phyloP scores from a whole-genome alignment of 2,113 vertebrate species.

The Lipotes vexillifer region DNA sequence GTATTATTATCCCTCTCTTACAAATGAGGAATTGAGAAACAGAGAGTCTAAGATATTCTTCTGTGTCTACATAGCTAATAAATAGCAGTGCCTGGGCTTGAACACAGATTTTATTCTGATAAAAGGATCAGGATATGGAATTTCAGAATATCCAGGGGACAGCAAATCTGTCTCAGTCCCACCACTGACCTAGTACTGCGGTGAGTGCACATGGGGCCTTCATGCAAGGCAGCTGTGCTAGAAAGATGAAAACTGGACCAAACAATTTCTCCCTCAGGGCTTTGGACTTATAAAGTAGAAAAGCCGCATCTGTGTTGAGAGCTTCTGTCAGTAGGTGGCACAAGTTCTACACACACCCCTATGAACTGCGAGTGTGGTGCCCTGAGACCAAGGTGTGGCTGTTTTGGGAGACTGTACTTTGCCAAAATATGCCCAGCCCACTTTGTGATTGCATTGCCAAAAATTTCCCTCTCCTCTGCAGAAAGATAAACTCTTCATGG shows the following conservation, averaged over 20 bases:
- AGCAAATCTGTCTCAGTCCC: background rate
- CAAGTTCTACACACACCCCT: background rate
- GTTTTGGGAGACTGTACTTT: background rate
- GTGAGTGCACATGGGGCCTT: background rate
- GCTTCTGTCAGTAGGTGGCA: slow-evolving; percentile 49
- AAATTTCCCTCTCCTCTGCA: background rate
- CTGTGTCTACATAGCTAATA: background rate
- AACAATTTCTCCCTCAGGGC: background rate
- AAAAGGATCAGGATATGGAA: background rate
- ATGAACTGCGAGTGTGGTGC: fast-evolving
- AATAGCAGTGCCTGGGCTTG: background rate
- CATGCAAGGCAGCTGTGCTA: background rate
- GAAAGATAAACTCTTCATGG: background rate
- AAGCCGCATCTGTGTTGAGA: background rate
- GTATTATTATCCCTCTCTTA: background rate
- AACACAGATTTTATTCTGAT: background rate
- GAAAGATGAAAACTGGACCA: background rate
- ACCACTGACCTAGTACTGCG: background rate
- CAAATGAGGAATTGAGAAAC: background rate
- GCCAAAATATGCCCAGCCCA: background rate
- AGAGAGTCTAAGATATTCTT: background rate
- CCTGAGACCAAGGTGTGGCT: background rate
- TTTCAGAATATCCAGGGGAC: background rate
- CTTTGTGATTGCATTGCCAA: background rate
- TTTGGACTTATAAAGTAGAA: background rate